phyloP scores from a whole-genome alignment of 2,888 invertebrate genomes.

The Plebejus anna region DNA sequence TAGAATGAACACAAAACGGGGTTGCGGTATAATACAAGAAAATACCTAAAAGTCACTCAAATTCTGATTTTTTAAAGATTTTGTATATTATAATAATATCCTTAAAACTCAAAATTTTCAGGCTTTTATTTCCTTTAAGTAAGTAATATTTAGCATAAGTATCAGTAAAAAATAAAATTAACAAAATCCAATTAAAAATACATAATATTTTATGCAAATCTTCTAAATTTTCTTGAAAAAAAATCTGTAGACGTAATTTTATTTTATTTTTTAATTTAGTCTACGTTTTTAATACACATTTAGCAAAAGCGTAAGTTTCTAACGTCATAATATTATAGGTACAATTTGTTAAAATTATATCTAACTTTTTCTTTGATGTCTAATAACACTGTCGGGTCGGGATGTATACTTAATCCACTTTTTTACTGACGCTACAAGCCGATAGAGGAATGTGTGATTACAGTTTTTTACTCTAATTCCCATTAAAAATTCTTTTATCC shows the following conservation, averaged over 20 bases:
- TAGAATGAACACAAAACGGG: neutral
- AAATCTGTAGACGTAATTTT: no score
- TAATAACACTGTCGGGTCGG: neutral
- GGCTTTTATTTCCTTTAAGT: neutral
- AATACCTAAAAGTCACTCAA: no score
- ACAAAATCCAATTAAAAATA: no score
- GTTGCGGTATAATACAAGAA: neutral
- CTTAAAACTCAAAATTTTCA: no score
- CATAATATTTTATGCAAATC: no score
- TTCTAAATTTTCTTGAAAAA: no score
- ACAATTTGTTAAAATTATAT: slow-evolving; percentile 2
- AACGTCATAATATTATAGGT: neutral
- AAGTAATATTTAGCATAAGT: neutral
- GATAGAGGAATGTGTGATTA: slow-evolving; percentile 35
- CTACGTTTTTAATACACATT: neutral
- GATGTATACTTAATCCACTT: slow-evolving; percentile 24
- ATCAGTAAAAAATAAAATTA: neutral
- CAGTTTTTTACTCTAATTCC: slow-evolving; percentile 38
- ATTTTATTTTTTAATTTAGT: no score
- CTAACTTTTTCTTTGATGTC: neutral
- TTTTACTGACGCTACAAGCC: slow-evolving; percentile 47
- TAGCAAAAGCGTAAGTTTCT: neutral
- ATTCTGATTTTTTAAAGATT: neutral
- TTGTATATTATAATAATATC: neutral
- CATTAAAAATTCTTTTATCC: slow-evolving; percentile 26